Evolutionary conservation across 2,888 invertebrate genomes (phyloP), one percentile per base, ranked within the genome.

Genomic region (Drosophila ezoana): DNA sequence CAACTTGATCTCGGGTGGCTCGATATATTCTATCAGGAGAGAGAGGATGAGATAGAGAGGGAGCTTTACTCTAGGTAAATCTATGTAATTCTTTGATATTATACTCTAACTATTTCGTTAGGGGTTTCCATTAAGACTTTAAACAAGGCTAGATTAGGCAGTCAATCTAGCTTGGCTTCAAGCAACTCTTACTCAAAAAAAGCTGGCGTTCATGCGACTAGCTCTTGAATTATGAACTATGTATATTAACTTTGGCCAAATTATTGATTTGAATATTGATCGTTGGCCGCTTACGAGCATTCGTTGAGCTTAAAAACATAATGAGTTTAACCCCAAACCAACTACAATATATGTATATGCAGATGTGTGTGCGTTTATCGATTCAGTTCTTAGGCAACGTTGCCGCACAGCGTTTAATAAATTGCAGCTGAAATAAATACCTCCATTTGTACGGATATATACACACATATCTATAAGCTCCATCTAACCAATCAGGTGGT

Each of bases 401-500:
- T 8, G 41, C 16, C 32, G 16, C 40, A 60, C 4, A n/a, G 45
- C 56, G 54, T 47, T 47, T 67, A 60, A 75, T 63, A 77, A 77
- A 72, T 77, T 67, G 57, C 62, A 74, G 38, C 32, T 43, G 38
- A 43, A 40, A 43, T 44, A 37, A 45, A 41, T 40, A 57, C 45
- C 28, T 6, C 5, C 14, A 33, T 9, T 23, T 28, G 37, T 14
- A 32, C 13, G 37, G 20, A 37, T 18, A 40, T 32, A 35, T 20
- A 9, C 13, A 54, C 38, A 33, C 16, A 16, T 47, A 32, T 47
- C 14, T 47, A 14, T 13, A 45, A n/a, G 41, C 41, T 20, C 18
- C 33, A 54, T 49, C 37, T 51, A 33, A 13, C n/a, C 51, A 51
- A 60, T 60, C 47, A 43, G 48, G 23, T 41, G 35, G 40, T 14